Evolutionary conservation across 2,888 invertebrate genomes (phyloP), one percentile per base, ranked within the genome.

Genomic region (Eudemis profundana): DNA sequence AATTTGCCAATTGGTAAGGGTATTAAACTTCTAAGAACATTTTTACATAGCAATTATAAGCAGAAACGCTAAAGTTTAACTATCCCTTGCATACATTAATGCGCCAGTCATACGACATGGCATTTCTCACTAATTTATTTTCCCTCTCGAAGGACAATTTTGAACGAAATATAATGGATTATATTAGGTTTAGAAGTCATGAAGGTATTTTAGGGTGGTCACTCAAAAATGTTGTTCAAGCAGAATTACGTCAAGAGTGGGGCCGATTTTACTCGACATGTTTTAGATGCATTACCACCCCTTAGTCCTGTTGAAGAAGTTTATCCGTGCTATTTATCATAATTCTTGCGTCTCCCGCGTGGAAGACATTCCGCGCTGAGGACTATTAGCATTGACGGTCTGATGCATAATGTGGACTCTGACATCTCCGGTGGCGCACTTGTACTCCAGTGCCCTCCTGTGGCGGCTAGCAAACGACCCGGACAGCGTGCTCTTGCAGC

Each of bases 361-460:
- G 0, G 74, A 57, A 0, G 74, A 68, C 0, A 69, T 66, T 0
- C 61, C 70, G 0, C 94, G 85, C 69, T 93, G 93, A 2, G 94
- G 94, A 74, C 93, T 71, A n/a, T 53, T 49, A 0, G 66, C 7
- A n/a, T 61, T 71, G 0, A 81, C 60, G 0, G 73, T 74, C 19
- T 79, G 77, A n/a, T 83, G 82, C 77, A 96, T 95, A 57, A 96
- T 95, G 79, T 96, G 96, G 5, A 96, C 96, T 27, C 94, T 84
- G n/a, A 96, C 94, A 70, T 95, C 94, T 2, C 94, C 93, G 0
- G 93, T 88, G 12, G 93, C 89, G 62, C 84, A 61, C 7, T 82
- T 86, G 51, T 74, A 75, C 40, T 93, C 91, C 49, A 74, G 10
- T 0, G 67, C 66, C 59, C 91, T 84, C 36, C 95, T 84, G 61